phyloP scores from a whole-genome alignment of 2,113 vertebrate genomes.

The Uria lomvia region DNA sequence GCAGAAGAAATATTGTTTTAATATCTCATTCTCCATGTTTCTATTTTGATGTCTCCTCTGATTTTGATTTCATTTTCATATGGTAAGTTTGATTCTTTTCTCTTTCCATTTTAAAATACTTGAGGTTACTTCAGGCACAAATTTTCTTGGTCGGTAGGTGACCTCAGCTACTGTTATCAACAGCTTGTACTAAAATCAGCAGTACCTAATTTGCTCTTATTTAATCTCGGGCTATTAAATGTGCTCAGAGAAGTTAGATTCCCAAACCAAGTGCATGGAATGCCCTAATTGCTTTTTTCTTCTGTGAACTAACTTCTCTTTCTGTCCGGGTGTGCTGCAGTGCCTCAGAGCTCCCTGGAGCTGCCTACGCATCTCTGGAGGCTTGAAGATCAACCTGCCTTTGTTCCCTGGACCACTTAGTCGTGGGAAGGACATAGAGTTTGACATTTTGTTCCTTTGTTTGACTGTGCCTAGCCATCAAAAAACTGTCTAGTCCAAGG shows the following conservation, averaged over 20 bases:
- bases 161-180: neutral
- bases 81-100: neutral
- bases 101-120: neutral
- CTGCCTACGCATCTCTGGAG: neutral
- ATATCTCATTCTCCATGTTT: neutral
- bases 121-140: neutral
- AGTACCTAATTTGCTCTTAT: neutral
- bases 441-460: neutral
- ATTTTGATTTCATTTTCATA: neutral
- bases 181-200: neutral
- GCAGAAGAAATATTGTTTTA: neutral
- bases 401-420: neutral
- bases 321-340: accelerated
- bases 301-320: neutral
- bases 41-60: neutral
- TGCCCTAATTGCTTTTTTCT: neutral
- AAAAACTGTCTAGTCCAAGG: neutral
- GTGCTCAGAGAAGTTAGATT: neutral
- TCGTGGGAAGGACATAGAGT: neutral
- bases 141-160: neutral
- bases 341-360: neutral
- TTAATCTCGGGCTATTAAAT: neutral
- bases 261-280: neutral
- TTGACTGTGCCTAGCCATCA: neutral
- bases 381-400: neutral